A percentile compares a stretch with the other conserved stretches of the same genome.
Evolutionary conservation across 2,113 vertebrate species (phyloP).

Genomic region (Egretta garzetta): DNA sequence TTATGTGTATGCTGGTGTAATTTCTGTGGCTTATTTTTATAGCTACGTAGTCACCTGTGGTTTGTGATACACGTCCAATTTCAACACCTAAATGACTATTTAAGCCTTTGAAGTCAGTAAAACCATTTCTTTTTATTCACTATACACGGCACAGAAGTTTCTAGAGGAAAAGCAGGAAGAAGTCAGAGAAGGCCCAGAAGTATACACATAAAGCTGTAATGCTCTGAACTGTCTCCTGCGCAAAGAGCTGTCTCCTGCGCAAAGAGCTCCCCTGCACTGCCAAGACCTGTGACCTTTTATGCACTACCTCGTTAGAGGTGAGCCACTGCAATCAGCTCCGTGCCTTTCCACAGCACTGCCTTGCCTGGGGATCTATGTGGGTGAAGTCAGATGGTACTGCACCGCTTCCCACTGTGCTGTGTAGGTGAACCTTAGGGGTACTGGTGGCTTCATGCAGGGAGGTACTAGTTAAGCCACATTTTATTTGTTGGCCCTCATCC

Average conservation of each 20-base stretch:
- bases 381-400: not conserved
- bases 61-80: not conserved
- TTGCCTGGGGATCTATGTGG: not conserved
- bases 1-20: not conserved
- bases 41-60: not conserved
- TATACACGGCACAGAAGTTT: not conserved
- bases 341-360: not conserved
- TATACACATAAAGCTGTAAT: not conserved
- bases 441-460: not conserved
- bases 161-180: not conserved
- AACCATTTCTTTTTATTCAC: not conserved
- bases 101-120: not conserved
- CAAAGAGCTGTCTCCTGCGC: not conserved
- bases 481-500: not conserved
- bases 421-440: not conserved
- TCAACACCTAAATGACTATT: not conserved
- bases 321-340: not conserved
- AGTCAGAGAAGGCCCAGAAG: not conserved
- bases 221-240: not conserved
- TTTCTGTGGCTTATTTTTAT: not conserved
- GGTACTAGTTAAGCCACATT: not conserved
- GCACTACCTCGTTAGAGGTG: not conserved
- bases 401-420: not conserved
- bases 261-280: not conserved
- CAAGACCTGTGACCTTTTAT: not conserved